Base-by-base conservation (phyloP, 2,888 invertebrate genomes). In the Microplitis deprimator region DNA sequence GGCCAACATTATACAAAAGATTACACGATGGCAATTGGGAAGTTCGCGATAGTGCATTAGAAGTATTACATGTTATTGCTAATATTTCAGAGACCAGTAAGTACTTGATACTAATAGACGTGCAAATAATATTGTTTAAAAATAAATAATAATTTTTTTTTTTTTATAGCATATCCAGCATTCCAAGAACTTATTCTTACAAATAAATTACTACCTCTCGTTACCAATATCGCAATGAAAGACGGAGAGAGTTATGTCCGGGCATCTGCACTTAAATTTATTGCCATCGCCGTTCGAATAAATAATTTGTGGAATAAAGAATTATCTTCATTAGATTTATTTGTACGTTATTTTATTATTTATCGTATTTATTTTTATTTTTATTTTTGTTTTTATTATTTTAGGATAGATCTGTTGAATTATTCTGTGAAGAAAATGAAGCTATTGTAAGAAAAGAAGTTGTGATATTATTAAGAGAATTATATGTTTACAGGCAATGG, bases 361-460 rank as follows among this genome's bases (percentile, higher is more conserved):
- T 10, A 59, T 59, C 4, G 10, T 10, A 62, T 0, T 17, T 20
- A 62, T 17, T 62, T 62, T 8, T 17, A 62, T 6, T 8, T 62
- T 8, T 6, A 3, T 17, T n/a, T 29, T 65, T 29, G 13, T 38
- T 65, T 6, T 13, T 13, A 29, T 65, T 65, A 65, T 65, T 65
- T 13, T 80, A 92, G 91, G 85, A 89, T 74, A 90, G 90, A 81
- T 90, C 93, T 72, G 90, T 95, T 41, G 85, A 89, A 40, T 91
- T 94, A 50, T 87, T 95, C 1, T 91, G 92, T 38, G 91, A 92
- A 70, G 95, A 95, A 85, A 93, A 93, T 75, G 96, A 96, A 89
- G 96, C 94, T 1, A 93, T 95, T 71, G 95, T 96, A 0, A 92
- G 96, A 65, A 93, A 93, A 78, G 95, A 96, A 88, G 94, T 95